Conservation (phyloP, 2,888 invertebrate genomes). For the Lydus trimaculatus region DNA sequence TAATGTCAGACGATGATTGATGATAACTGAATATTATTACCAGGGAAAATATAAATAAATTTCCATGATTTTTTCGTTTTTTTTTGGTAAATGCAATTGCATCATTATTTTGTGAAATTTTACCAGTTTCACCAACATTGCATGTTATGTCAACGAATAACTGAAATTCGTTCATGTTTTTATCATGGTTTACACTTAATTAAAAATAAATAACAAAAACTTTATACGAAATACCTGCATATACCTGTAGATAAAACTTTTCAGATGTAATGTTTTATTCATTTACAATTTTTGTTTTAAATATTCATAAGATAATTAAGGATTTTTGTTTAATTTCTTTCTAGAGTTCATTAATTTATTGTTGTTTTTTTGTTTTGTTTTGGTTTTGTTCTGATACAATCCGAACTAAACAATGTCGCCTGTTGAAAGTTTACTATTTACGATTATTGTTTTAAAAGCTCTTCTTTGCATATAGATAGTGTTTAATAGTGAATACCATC, state of each 20-base stretch:
- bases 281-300: conserved; percentile 16
- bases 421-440: conserved; percentile 31
- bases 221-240: conserved; percentile 4
- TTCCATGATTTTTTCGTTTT: not conserved
- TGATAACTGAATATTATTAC: not conserved
- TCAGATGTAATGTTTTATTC: conserved; percentile 13
- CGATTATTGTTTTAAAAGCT: conserved; percentile 28
- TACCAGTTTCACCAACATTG: not conserved
- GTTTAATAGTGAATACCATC: conserved; percentile 34
- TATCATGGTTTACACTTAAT: not conserved
- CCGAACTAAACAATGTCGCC: conserved; percentile 25
- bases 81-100: not conserved
- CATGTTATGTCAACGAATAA: not conserved
- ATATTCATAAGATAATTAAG: conserved; percentile 32
- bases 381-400: not conserved
- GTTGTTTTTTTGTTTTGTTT: not conserved
- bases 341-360: conserved; percentile 14
- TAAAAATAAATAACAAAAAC: not conserved
- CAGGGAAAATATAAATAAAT: not conserved
- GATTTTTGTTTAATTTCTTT: conserved; percentile 22
- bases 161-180: not conserved
- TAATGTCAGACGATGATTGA: conserved; percentile 20
- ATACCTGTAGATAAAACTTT: not conserved
- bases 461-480: conserved; percentile 42
- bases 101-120: not conserved